Conservation (phyloP, 2,888 invertebrate genomes). For the Euclidia mi region DNA sequence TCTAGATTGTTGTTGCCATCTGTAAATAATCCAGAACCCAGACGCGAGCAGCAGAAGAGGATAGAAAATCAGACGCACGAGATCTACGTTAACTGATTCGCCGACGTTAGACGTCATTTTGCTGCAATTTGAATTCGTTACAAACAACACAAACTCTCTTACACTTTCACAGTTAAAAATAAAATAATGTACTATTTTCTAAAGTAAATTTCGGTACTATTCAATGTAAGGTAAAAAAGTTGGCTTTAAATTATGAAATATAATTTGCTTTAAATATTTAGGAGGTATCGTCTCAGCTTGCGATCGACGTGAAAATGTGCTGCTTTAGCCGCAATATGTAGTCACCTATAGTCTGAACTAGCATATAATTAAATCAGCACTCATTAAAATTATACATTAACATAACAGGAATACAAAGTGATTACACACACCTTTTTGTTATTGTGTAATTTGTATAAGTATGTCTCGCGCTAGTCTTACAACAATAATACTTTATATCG, state of each 20-base stretch:
- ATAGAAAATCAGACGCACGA: slow-evolving; percentile 64
- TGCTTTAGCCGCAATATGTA: no score
- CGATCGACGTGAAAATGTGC: not conserved
- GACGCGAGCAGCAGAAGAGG: slow-evolving; percentile 67
- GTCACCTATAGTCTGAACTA: no score
- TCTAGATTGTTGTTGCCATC: slow-evolving; percentile 84
- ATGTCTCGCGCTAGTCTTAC: not conserved
- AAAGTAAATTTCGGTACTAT: no score
- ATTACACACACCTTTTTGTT: not conserved
- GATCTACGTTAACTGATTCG: slow-evolving; percentile 44
- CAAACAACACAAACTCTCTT: no score
- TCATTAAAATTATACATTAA: no score
- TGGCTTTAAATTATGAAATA: no score
- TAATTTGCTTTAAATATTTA: not conserved
- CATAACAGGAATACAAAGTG: not conserved
- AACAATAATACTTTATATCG: not conserved
- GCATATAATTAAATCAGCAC: no score
- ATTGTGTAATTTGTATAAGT: not conserved
- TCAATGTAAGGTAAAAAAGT: no score
- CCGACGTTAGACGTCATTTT: slow-evolving; percentile 58
- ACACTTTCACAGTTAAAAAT: no score
- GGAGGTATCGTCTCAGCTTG: not conserved
- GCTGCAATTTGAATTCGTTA: slow-evolving; percentile 38
- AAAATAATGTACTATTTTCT: no score
- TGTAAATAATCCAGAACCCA: slow-evolving; percentile 71